Percentiles rank a stretch among this genome's conserved stretches.
Evolutionary conservation across 2,797 vertebrate species (phyloP).

Genomic region (Enteromius trimaculatus): DNA sequence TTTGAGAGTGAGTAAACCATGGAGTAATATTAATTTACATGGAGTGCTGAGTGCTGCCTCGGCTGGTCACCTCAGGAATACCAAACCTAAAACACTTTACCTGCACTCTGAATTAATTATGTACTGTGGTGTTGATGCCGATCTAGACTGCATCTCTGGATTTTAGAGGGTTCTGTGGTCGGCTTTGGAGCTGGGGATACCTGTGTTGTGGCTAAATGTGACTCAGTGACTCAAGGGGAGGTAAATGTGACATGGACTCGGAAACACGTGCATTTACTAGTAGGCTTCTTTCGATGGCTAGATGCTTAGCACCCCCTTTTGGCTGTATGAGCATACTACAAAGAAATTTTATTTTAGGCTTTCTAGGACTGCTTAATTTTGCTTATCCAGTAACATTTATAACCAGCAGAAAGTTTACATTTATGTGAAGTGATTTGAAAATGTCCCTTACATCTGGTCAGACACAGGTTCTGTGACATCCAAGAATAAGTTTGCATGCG

Average conservation of each 20-base stretch:
- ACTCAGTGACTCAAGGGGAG: background rate
- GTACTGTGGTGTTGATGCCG: background rate
- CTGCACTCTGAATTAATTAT: background rate
- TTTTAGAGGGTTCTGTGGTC: no score
- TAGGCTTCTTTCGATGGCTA: background rate
- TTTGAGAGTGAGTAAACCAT: no score
- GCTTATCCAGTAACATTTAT: background rate
- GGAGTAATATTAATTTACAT: no score
- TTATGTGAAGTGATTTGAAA: background rate
- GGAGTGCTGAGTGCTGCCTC: no score
- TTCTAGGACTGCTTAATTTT: background rate
- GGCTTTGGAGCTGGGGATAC: no score
- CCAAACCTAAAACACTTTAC: no score
- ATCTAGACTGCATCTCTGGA: no score
- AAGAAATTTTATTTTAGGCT: background rate
- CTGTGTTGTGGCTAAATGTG: no score
- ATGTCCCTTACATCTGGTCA: background rate
- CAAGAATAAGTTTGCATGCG: background rate
- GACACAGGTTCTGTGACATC: background rate
- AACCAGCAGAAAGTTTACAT: background rate
- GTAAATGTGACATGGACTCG: background rate
- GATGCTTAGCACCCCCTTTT: background rate
- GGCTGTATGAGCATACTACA: background rate
- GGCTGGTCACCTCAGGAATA: no score
- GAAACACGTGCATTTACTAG: background rate